Evolutionary conservation across 2,113 vertebrate genomes (phyloP).

Genomic region (Ahaetulla prasina): DNA sequence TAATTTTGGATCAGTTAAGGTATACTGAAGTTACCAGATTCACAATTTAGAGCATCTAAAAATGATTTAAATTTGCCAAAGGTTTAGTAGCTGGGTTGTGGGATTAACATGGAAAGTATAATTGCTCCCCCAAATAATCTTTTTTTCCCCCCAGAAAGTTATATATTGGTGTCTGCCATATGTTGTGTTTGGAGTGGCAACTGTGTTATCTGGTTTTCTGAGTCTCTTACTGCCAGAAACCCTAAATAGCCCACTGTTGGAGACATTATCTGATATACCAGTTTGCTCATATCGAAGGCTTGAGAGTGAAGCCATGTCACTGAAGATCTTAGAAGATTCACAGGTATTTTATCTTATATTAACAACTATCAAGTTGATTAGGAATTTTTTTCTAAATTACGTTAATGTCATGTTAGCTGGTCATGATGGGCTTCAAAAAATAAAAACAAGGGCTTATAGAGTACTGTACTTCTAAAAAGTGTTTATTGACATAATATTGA

Average conservation of each 20-base stretch:
- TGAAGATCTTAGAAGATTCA: conserved; percentile 62
- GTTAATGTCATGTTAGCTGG: conserved; percentile 9
- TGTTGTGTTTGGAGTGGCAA: conserved; percentile 71
- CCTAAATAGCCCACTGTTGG: conserved; percentile 71
- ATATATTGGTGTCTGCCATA: conserved; percentile 76
- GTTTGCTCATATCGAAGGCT: conserved; percentile 65
- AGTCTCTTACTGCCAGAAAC: conserved; percentile 78
- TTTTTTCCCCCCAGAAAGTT: conserved; percentile 57
- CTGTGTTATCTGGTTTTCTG: conserved; percentile 71
- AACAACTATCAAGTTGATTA: conserved; percentile 42
- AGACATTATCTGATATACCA: conserved; percentile 74
- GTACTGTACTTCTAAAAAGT: background rate
- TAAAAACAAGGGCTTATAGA: background rate
- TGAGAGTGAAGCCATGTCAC: conserved; percentile 62
- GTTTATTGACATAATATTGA: background rate
- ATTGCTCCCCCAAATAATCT: background rate
- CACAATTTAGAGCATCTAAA: background rate
- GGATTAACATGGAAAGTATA: background rate
- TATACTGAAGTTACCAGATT: background rate
- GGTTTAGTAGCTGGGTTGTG: background rate
- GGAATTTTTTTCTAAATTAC: background rate
- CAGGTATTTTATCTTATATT: conserved; percentile 53
- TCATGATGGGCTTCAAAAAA: conserved; percentile 6
- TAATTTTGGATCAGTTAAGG: background rate
- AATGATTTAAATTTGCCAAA: background rate